These are phyloP conservation scores for Dasyprocta punctata DNA, from an alignment of 2,113 vertebrate genomes.

Conservation along the genomic window DNA sequence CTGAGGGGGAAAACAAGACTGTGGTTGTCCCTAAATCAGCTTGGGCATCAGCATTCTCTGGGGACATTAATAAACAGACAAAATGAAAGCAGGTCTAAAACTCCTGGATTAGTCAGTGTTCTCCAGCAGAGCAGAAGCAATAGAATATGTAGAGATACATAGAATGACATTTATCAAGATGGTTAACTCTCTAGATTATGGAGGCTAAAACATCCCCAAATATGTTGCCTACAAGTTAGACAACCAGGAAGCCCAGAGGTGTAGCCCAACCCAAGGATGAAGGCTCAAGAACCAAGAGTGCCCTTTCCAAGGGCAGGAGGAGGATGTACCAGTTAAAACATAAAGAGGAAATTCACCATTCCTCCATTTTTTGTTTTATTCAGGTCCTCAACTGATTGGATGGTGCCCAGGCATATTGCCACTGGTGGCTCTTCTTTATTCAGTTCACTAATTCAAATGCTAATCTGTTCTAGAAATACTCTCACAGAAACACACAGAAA, in stretches of 20 bases:
- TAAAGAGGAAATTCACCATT: background rate
- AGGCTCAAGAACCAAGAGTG: background rate
- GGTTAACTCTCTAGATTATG: background rate
- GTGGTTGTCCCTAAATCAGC: background rate
- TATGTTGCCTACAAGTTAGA: background rate
- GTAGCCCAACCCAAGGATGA: background rate
- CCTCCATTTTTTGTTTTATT: background rate
- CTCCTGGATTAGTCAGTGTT: background rate
- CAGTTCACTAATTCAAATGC: background rate
- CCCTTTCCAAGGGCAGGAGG: background rate
- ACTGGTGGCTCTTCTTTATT: background rate
- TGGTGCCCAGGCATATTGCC: background rate
- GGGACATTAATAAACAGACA: background rate
- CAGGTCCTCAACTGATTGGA: background rate
- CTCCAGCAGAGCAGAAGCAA: background rate
- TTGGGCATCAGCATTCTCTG: no score
- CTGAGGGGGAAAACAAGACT: background rate
- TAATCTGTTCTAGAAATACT: background rate
- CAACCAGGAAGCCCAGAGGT: background rate
- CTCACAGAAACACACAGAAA: background rate
- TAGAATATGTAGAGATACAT: background rate
- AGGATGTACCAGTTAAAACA: background rate
- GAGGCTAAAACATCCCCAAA: background rate
- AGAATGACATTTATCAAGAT: background rate
- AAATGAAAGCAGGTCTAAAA: background rate